Conservation (phyloP, 2,888 invertebrate species). For the Heliothis peltigera region DNA sequence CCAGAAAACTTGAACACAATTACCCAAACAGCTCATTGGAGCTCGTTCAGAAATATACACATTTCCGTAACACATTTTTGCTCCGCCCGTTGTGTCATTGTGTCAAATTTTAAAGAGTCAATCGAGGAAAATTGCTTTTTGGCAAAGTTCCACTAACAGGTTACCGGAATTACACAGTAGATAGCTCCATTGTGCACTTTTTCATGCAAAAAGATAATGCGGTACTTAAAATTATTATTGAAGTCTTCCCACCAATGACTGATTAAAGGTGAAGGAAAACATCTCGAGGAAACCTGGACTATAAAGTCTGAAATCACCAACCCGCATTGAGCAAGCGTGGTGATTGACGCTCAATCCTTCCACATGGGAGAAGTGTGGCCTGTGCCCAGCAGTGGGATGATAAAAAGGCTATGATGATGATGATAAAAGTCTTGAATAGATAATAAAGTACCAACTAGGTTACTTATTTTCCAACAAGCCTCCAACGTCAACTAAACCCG, state of each 20-base stretch:
- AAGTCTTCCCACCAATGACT: background rate
- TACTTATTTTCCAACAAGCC: no score
- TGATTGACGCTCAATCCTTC: no score
- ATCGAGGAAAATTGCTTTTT: constrained; percentile 55
- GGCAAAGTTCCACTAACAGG: constrained; percentile 50
- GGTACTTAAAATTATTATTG: constrained; percentile 1
- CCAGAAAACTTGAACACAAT: constrained; percentile 10
- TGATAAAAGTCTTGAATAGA: no score
- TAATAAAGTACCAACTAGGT: no score
- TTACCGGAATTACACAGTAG: constrained; percentile 31
- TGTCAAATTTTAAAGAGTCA: constrained; percentile 54
- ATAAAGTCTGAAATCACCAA: no score
- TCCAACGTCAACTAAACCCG: no score
- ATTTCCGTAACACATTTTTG: constrained; percentile 27
- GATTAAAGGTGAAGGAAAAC: no score
- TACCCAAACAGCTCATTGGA: constrained; percentile 20
- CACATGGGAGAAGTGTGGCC: no score
- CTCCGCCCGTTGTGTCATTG: constrained; percentile 44
- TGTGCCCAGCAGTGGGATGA: no score
- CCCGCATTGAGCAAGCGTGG: no score
- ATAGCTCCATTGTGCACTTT: constrained; percentile 40
- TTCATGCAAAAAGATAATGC: constrained; percentile 1
- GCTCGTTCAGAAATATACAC: constrained; percentile 33
- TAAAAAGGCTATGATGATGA: no score
- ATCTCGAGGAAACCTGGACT: no score